Conservation (phyloP, 2,113 vertebrate genomes). For the Elanus axillaris region DNA sequence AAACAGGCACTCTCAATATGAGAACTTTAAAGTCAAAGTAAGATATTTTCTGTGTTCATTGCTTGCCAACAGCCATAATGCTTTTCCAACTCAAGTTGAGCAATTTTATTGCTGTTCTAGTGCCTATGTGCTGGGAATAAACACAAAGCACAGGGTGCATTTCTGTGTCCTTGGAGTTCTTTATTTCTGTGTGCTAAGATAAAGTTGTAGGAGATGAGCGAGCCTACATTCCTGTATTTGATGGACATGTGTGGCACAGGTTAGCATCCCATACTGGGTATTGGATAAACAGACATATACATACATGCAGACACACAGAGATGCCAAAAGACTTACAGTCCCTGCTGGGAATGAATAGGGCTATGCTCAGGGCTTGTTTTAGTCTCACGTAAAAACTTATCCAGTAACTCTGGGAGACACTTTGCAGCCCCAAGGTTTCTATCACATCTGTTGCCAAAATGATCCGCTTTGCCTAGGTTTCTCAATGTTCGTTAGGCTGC, state of each 20-base stretch:
- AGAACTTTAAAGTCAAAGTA: neutral
- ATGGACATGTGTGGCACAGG: rapidly evolving
- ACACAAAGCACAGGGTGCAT: neutral
- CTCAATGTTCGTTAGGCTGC: neutral
- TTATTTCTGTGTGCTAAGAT: neutral
- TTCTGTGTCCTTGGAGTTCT: neutral
- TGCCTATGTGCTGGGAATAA: neutral
- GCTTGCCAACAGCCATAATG: neutral
- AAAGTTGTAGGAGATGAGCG: neutral
- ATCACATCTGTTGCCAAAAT: neutral
- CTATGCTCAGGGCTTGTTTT: neutral
- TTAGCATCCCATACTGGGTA: neutral
- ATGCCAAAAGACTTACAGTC: neutral
- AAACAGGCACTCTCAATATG: neutral
- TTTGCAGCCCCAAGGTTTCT: neutral
- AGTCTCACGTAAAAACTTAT: neutral
- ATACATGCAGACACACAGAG: neutral
- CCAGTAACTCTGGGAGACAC: rapidly evolving
- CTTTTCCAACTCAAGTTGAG: neutral
- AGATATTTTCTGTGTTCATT: neutral
- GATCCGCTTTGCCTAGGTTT: neutral
- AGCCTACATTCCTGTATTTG: neutral
- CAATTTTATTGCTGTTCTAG: neutral
- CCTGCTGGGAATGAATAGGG: neutral
- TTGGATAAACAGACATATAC: neutral